These are phyloP conservation scores for Poecilia wingei DNA, from an alignment of 2,797 vertebrate species.

Conservation along the genomic window DNA sequence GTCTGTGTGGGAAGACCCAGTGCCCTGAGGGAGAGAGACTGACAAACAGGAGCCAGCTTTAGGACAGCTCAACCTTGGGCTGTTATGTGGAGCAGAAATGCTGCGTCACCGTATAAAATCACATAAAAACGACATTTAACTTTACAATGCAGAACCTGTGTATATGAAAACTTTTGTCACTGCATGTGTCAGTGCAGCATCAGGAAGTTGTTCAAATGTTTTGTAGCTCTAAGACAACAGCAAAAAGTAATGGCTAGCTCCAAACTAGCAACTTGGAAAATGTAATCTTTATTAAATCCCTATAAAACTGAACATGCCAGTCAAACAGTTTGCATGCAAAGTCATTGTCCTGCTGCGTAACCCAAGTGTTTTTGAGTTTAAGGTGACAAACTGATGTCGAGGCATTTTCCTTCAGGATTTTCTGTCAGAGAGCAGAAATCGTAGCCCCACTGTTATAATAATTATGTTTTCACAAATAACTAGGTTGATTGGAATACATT, in stretches of 20 bases:
- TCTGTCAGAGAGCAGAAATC: background rate
- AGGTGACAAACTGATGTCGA: background rate
- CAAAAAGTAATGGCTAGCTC: background rate
- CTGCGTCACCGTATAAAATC: slow-evolving; percentile 53
- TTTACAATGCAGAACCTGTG: slow-evolving; percentile 35
- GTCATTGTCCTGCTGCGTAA: background rate
- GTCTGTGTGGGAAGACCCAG: slow-evolving; percentile 35
- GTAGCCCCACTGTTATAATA: background rate
- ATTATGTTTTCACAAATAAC: background rate
- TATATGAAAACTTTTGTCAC: slow-evolving; percentile 15
- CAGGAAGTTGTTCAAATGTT: background rate
- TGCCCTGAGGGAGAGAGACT: slow-evolving; percentile 32
- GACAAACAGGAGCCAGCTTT: slow-evolving; percentile 50
- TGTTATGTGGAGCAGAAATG: slow-evolving; percentile 42
- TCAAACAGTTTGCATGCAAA: too few species aligned
- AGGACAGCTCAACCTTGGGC: slow-evolving; percentile 48
- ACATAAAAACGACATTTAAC: slow-evolving; percentile 39
- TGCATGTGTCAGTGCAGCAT: background rate
- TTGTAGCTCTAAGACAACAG: background rate
- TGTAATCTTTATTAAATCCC: background rate
- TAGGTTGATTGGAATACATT: background rate
- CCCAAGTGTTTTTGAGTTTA: background rate
- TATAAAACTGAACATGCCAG: background rate
- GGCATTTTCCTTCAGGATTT: background rate
- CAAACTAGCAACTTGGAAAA: background rate